phyloP scores from a whole-genome alignment of 2,888 invertebrate genomes.

The Athrips mouffetella region DNA sequence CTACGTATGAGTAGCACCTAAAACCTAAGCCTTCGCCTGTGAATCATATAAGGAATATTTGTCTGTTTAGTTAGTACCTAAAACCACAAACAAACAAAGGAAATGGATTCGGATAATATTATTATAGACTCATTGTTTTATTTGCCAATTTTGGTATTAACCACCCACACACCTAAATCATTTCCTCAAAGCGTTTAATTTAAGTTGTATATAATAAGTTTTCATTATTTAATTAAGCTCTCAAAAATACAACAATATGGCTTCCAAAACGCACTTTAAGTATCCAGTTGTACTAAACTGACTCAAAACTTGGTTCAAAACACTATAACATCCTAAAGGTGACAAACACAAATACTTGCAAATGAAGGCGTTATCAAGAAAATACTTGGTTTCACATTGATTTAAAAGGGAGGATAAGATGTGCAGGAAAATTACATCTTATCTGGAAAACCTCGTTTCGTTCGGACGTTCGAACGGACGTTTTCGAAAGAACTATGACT shows the following conservation, averaged over 20 bases:
- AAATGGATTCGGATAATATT: too few species aligned
- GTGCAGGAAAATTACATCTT: too few species aligned
- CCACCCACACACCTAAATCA: too few species aligned
- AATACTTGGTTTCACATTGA: constrained; percentile 24
- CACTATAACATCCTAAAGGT: constrained; percentile 63
- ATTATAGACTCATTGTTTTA: too few species aligned
- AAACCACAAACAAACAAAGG: background rate
- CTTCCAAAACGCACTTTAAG: constrained; percentile 28
- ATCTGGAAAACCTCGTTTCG: too few species aligned
- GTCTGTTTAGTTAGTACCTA: background rate
- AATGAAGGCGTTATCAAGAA: constrained; percentile 44
- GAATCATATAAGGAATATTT: background rate
- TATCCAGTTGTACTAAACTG: constrained; percentile 24
- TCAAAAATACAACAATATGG: constrained; percentile 23
- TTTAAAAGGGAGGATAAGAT: background rate
- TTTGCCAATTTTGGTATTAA: too few species aligned
- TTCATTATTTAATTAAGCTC: too few species aligned
- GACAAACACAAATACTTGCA: constrained; percentile 39
- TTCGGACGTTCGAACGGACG: too few species aligned
- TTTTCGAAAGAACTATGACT: too few species aligned
- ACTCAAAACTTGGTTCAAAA: constrained; percentile 32
- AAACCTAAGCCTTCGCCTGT: too few species aligned
- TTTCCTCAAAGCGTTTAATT: too few species aligned
- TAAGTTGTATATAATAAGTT: too few species aligned
- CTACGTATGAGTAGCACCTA: constrained; percentile 1